Base-by-base conservation (phyloP, 1,140 invertebrate genomes). In the Drosophila simulans region DNA sequence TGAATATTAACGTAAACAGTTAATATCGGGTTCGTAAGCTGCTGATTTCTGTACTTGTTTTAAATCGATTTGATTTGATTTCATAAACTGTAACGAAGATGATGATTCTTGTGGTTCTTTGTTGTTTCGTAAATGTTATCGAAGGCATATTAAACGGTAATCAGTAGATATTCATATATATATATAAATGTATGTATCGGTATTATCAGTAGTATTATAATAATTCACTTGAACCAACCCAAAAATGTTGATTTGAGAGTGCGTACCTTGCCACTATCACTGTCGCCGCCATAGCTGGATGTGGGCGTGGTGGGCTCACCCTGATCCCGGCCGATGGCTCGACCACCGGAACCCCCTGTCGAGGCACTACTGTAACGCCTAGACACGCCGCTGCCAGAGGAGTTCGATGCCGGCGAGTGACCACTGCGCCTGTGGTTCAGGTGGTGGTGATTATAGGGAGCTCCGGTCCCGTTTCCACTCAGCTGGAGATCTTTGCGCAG, bases 201-300 rank as follows among this genome's bases (percentile, higher is more conserved):
- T 81, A 86, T 79, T 86, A 86, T 85, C 73, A 86, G 70, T 86
- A 79, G 60, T 86, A 78, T 60, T 68, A 88, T 76, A 52, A 77
- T 83, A 80, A 77, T 90, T 90, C 80, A 94, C 92, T 93, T 94
- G 94, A 93, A 95, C 94, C 94, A 95, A 93, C 92, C 94, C 94
- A 95, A 95, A 93, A 95, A 94, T 92, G 93, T 94, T 91, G 94
- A 93, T 93, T 94, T 95, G 82, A 93, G 92, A 88, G 94, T 93
- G 93, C 95, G 94, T 95, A 95, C 95, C 94, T 95, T 95, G 92
- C 93, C 93, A 91, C 92, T 94, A 89, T 92, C 91, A 85, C 76
- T 90, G 71, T 92, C 91, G 81, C 71, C 91, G 83, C 76, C 84
- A 76, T 85, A 91, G 71, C 74, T 93, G 62, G 89, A 89, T 27